Evolutionary conservation across 2,797 vertebrate genomes (phyloP), one percentile per base, ranked within the genome.

Genomic region (Xerus rutilus): DNA sequence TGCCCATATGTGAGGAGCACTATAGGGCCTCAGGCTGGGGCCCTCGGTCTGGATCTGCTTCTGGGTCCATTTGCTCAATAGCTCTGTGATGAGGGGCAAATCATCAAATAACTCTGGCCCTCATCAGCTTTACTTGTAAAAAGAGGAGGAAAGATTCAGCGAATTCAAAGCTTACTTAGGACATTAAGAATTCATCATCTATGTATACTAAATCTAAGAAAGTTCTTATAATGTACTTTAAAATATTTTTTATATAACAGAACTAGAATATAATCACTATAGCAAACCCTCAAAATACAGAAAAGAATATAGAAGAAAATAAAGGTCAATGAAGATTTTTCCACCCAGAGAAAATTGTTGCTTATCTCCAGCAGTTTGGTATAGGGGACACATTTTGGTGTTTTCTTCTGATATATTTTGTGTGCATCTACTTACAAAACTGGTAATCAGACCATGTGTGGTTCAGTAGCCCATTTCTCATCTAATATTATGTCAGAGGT

Each of bases 251-350:
- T 87, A 69, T 87, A 47, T 18, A 72, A 49, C 57, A 23, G 25
- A 59, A 69, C 6, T 39, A 84, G 73, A 57, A 47, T 18, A 47
- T 79, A 86, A n/a, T 67, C 82, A 52, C 14, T 67, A 18, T 72
- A 67, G 14, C 35, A 87, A 79, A 76, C 78, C 35, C 43, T 23
- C 78, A 95, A 89, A 72, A 65, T 23, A 11, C 45, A 93, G 59
- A 54, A 86, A 84, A 70, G 4, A 59, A 82, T 7, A 74, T 54
- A 88, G 62, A 81, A 76, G 62, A 88, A 86, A 91, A n/a, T 82
- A 82, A 85, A 89, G 43, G n/a, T 69, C 32, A 72, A 2, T 59
- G 85, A 65, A 57, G 76, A 18, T 89, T 89, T 76, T 64, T 89
- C 54, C 18, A 59, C 23, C 7, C 32, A n/a, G 43, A 86, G 13